These are phyloP conservation scores for Chaetodon auriga DNA, from an alignment of 2,113 vertebrate species.

Conservation along the genomic window DNA sequence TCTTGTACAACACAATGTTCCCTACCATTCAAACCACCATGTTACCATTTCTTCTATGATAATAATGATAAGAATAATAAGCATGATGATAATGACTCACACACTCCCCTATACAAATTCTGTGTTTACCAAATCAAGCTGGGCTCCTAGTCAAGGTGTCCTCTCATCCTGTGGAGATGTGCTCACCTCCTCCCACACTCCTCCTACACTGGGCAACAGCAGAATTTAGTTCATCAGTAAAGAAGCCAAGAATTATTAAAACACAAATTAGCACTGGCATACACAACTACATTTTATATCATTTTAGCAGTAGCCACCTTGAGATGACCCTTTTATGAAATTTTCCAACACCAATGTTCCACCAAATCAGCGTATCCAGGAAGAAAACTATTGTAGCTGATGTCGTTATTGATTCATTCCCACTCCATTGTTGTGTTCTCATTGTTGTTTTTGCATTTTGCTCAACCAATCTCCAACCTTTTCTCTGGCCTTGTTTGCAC, in stretches of 20 bases:
- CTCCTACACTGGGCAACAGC: conserved; percentile 40
- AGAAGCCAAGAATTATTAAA: conserved; percentile 16
- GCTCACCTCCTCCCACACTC: conserved; percentile 57
- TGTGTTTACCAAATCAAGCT: conserved; percentile 30
- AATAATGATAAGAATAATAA: not conserved
- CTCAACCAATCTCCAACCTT: not conserved
- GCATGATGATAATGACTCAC: conserved; percentile 20
- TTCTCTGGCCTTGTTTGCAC: not conserved
- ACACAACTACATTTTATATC: not conserved
- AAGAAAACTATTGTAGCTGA: not conserved
- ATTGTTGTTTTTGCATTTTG: not conserved
- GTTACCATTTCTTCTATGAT: not conserved
- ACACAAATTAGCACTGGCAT: conserved; percentile 11
- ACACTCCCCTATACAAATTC: not conserved
- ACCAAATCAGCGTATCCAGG: not conserved
- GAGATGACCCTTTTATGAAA: not conserved
- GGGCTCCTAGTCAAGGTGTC: conserved; percentile 44
- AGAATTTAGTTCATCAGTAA: conserved; percentile 18
- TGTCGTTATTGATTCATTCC: not conserved
- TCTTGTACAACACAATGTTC: not conserved
- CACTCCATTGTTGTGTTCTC: not conserved
- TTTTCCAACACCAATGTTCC: not conserved
- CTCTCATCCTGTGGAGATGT: conserved; percentile 38
- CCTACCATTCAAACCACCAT: not conserved
- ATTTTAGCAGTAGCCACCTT: not conserved